These are phyloP conservation scores for Acanthosoma haemorrhoidale DNA, from an alignment of 2,888 invertebrate species.

Conservation along the genomic window DNA sequence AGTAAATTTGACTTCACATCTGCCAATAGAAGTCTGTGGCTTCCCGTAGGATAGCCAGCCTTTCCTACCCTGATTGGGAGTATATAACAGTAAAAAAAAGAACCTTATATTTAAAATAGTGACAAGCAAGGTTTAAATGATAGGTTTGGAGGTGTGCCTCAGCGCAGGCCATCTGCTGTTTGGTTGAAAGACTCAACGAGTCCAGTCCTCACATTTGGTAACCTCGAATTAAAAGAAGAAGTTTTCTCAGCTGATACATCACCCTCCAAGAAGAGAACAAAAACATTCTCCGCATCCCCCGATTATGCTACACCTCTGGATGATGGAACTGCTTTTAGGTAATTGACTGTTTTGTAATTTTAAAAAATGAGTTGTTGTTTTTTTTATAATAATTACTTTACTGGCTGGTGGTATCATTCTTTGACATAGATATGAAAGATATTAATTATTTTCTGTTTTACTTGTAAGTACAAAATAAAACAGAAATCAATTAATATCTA, in stretches of 20 bases:
- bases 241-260: constrained; percentile 8
- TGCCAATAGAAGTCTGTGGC: too few species aligned
- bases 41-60: too few species aligned
- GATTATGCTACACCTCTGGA: constrained; percentile 19
- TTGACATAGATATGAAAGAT: too few species aligned
- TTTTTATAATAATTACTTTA: not conserved
- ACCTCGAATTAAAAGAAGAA: constrained; percentile 39
- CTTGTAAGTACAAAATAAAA: too few species aligned
- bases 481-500: too few species aligned
- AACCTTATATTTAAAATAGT: not conserved
- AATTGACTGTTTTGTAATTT: not conserved
- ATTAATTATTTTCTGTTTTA: too few species aligned
- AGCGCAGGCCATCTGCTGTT: constrained; percentile 34
- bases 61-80: not conserved
- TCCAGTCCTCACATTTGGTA: constrained; percentile 39
- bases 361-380: not conserved
- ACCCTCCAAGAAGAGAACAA: constrained; percentile 13
- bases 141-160: constrained; percentile 35
- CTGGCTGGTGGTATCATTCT: not conserved
- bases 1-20: too few species aligned
- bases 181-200: constrained; percentile 39
- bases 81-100: not conserved
- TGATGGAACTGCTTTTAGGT: constrained; percentile 21
- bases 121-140: not conserved
- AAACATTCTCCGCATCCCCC: constrained; percentile 15